Evolutionary conservation across 2,888 invertebrate species (phyloP).

Genomic region (Lacanobia oleracea): DNA sequence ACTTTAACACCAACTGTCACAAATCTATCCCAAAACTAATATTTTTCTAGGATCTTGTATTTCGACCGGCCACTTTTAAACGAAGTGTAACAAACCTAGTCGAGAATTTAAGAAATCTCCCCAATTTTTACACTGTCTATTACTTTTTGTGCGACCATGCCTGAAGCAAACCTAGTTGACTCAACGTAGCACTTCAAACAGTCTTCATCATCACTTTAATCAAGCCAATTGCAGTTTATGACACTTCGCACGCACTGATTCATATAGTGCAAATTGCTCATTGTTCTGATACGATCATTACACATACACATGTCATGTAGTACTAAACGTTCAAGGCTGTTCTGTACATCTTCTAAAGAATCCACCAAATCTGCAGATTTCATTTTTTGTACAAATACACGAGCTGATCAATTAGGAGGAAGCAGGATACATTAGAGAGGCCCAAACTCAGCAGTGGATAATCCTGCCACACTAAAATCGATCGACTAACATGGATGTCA

Average conservation of each 20-base stretch:
- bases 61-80: no score
- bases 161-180: conserved; percentile 7
- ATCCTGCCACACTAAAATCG: no score
- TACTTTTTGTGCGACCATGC: neutral
- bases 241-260: conserved; percentile 38
- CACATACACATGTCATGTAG: neutral
- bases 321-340: neutral
- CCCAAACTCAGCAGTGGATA: no score
- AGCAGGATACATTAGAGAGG: no score
- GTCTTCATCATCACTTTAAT: conserved; percentile 22
- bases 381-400: neutral
- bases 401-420: no score
- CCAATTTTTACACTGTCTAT: neutral
- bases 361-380: neutral
- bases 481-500: no score
- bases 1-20: neutral
- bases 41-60: no score
- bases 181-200: conserved; percentile 17
- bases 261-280: conserved; percentile 35
- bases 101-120: no score
- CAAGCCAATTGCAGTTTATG: conserved; percentile 47
- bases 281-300: conserved; percentile 16
- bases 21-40: no score
- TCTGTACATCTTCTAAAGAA: neutral
- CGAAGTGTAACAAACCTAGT: no score